These are phyloP conservation scores for Prorops nasuta DNA, from an alignment of 1,140 invertebrate species.

Conservation along the genomic window DNA sequence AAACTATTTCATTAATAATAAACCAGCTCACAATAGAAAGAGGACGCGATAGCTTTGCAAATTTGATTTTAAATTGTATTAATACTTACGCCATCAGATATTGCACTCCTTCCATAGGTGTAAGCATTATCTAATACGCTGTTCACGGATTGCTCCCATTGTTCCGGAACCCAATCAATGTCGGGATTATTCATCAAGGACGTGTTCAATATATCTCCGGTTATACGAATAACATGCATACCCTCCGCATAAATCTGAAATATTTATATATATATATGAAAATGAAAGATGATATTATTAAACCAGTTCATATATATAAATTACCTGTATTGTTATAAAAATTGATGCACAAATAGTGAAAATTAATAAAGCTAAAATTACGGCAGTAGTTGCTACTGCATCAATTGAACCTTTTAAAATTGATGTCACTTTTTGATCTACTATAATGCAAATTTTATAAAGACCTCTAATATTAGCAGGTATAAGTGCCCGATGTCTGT, in stretches of 20 bases:
- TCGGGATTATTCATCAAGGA: constrained; percentile 88
- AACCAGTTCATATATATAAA: constrained; percentile 4
- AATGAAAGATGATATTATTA: not conserved
- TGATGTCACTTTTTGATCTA: constrained; percentile 53
- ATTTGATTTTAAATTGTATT: not conserved
- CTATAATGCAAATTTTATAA: constrained; percentile 54
- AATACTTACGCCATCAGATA: constrained; percentile 72
- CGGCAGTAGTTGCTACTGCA: constrained; percentile 61
- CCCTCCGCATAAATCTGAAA: constrained; percentile 91
- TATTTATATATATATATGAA: constrained; percentile 7
- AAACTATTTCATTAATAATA: no score
- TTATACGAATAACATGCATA: constrained; percentile 86
- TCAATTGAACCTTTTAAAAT: constrained; percentile 60
- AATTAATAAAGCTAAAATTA: constrained; percentile 59
- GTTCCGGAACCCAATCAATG: constrained; percentile 60
- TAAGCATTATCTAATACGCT: constrained; percentile 90
- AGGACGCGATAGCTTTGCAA: not conserved
- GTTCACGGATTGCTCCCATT: constrained; percentile 78
- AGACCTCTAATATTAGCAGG: constrained; percentile 64
- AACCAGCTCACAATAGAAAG: constrained; percentile 5
- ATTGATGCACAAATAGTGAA: constrained; percentile 56
- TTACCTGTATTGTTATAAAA: constrained; percentile 65
- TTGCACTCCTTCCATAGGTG: constrained; percentile 82
- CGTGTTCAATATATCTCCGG: constrained; percentile 85
- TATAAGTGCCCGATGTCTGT: constrained; percentile 58